A percentile compares a stretch with the other conserved stretches of the same genome.
These are phyloP conservation scores for Bradypus variegatus DNA, from an alignment of 2,797 vertebrate species.

Conservation along the genomic window DNA sequence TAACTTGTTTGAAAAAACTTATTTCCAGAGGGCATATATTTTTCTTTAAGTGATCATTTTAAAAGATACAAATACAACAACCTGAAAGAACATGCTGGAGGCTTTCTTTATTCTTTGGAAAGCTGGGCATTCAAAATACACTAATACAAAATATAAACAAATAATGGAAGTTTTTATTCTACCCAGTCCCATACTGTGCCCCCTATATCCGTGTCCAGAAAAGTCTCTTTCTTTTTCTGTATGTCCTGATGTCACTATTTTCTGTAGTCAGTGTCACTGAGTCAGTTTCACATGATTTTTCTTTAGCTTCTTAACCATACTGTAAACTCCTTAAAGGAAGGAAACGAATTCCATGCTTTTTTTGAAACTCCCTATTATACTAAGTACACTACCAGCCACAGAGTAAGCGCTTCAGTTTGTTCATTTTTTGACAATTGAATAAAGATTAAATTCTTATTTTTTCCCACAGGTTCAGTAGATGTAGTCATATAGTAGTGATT, in stretches of 20 bases:
- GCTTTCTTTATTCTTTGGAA: background rate
- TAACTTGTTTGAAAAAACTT: background rate
- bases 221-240: background rate
- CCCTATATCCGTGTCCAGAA: background rate
- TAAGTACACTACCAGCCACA: background rate
- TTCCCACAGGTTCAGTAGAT: background rate
- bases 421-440: background rate
- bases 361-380: background rate
- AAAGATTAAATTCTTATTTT: background rate
- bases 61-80: background rate
- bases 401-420: background rate
- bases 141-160: background rate
- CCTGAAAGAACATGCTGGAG: background rate
- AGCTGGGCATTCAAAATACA: background rate
- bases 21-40: background rate
- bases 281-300: slow-evolving; percentile 17
- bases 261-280: background rate
- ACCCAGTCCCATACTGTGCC: background rate
- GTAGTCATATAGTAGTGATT: background rate
- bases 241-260: background rate
- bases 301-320: background rate
- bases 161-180: background rate
- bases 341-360: background rate
- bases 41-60: background rate
- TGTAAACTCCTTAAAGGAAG: background rate